Evolutionary conservation across 2,888 invertebrate species (phyloP).

Genomic region (Petrolisthes manimaculis): DNA sequence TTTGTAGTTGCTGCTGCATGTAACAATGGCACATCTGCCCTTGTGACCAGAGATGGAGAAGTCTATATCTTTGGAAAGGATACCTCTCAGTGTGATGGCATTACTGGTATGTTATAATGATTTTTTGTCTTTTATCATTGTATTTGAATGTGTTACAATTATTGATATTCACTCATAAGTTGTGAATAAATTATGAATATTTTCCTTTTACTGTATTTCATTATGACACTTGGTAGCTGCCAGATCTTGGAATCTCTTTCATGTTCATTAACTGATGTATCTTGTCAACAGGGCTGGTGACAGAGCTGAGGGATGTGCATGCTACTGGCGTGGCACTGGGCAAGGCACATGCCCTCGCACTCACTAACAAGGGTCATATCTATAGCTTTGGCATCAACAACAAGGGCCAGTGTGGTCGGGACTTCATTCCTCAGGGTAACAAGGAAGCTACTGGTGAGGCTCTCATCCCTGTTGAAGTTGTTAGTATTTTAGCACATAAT

Average conservation of each 20-base stretch:
- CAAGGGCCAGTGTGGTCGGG: constrained; percentile 96
- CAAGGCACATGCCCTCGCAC: constrained; percentile 93
- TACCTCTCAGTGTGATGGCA: constrained; percentile 83
- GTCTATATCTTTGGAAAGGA: constrained; percentile 96
- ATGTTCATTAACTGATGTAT: neutral
- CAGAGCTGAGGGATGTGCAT: constrained; percentile 80
- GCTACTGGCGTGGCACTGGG: constrained; percentile 85
- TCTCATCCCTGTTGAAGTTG: too few relatives aligned
- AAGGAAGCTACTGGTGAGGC: constrained; percentile 19
- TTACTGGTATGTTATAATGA: constrained; percentile 72
- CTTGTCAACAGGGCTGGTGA: constrained; percentile 76
- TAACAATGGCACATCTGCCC: constrained; percentile 93
- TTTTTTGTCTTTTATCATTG: neutral
- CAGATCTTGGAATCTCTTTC: too few relatives aligned
- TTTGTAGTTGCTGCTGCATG: constrained; percentile 87
- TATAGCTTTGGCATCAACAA: constrained; percentile 98
- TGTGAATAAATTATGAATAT: too few relatives aligned
- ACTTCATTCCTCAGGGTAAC: constrained; percentile 71
- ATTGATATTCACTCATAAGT: neutral
- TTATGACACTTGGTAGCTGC: too few relatives aligned
- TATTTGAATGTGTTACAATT: neutral
- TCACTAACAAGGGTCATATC: constrained; percentile 89
- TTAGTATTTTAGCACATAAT: too few relatives aligned
- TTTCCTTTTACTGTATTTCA: too few relatives aligned
- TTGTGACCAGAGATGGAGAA: constrained; percentile 90